Evolutionary conservation across 2,113 vertebrate genomes (phyloP).

Genomic region (Caranx melampygus): DNA sequence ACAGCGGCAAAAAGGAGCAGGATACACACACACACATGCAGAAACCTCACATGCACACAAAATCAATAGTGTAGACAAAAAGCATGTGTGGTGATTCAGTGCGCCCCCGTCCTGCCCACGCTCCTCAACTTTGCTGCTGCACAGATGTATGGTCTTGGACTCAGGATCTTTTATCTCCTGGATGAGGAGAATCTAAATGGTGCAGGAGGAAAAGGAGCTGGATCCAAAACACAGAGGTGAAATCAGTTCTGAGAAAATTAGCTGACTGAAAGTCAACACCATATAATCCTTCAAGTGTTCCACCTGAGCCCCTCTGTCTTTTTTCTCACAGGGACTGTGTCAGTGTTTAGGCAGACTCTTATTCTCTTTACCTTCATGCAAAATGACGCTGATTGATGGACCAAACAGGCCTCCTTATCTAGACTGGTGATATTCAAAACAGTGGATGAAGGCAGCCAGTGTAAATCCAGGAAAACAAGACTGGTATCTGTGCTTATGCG

Average conservation of each 20-base stretch:
- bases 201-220: slow-evolving; percentile 15
- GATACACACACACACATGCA: slow-evolving; percentile 34
- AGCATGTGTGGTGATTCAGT: slow-evolving; percentile 73
- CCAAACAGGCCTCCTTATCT: background rate
- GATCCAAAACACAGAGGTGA: slow-evolving; percentile 3
- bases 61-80: slow-evolving; percentile 74
- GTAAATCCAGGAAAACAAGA: slow-evolving; percentile 15
- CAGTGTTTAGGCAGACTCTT: background rate
- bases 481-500: slow-evolving; percentile 22
- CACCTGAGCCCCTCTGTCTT: background rate
- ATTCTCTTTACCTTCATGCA: slow-evolving; percentile 29
- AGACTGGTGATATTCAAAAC: slow-evolving; percentile 41
- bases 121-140: slow-evolving; percentile 50
- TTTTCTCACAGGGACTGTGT: background rate
- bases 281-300: background rate
- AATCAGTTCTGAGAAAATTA: slow-evolving; percentile 6
- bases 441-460: slow-evolving; percentile 14
- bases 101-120: slow-evolving; percentile 65
- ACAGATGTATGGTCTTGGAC: slow-evolving; percentile 61
- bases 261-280: background rate
- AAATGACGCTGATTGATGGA: slow-evolving; percentile 26
- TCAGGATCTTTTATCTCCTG: slow-evolving; percentile 44
- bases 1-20: background rate
- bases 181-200: slow-evolving; percentile 46
- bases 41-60: slow-evolving; percentile 57